Conservation (phyloP, 2,113 vertebrate species). For the Oplegnathus fasciatus region DNA sequence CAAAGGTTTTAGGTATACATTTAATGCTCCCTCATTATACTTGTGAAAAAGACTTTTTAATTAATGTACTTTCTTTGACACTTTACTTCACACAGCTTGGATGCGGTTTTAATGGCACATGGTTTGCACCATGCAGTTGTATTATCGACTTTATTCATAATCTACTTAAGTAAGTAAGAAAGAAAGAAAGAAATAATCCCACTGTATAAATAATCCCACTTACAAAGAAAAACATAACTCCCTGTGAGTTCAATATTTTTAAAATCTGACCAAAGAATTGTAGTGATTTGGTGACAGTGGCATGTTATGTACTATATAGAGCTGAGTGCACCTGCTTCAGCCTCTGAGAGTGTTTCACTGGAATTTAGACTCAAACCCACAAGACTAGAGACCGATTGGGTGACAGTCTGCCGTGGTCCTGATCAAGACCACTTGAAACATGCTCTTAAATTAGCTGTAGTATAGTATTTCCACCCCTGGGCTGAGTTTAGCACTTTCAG, state of each 20-base stretch:
- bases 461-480: conserved; percentile 25
- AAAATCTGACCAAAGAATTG: not conserved
- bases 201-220: not conserved
- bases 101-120: not conserved
- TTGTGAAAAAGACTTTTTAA: not conserved
- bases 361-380: not conserved
- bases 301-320: not conserved
- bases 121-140: not conserved
- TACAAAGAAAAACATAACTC: not conserved
- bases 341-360: not conserved
- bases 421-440: not conserved
- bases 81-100: not conserved
- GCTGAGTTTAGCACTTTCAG: not conserved
- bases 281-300: not conserved
- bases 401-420: not conserved
- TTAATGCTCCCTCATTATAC: not conserved
- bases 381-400: not conserved
- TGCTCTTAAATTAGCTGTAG: conserved; percentile 54
- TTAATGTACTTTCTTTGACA: not conserved
- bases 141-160: not conserved
- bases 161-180: not conserved
- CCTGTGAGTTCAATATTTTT: not conserved
- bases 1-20: not conserved
- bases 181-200: not conserved
- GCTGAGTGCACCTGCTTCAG: not conserved